A percentile compares a stretch with the other conserved stretches of the same genome.
Evolutionary conservation across 2,797 vertebrate species (phyloP).

Genomic region (Aulostomus chinensis): DNA sequence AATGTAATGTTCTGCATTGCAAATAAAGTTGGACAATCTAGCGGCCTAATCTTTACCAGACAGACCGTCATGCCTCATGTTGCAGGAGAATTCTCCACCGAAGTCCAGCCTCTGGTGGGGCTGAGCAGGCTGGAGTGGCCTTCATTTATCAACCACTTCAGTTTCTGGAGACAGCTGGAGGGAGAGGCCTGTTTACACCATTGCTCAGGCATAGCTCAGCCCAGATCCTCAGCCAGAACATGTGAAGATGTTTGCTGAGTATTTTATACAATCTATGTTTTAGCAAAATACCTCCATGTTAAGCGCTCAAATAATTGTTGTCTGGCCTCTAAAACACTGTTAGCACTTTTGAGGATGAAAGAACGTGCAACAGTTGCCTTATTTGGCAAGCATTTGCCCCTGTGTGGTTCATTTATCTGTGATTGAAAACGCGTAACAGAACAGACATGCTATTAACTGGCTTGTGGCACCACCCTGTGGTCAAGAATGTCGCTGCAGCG

Average conservation of each 20-base stretch:
- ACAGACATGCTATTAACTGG: too few species aligned
- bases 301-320: too few species aligned
- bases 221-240: conserved; percentile 52
- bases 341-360: too few species aligned
- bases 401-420: too few species aligned
- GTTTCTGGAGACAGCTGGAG: conserved; percentile 58
- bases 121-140: conserved; percentile 51
- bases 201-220: conserved; percentile 56
- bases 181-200: conserved; percentile 65
- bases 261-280: conserved; percentile 29
- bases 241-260: conserved; percentile 46
- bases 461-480: conserved; percentile 56
- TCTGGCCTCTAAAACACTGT: too few species aligned
- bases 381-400: too few species aligned
- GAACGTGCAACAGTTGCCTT: too few species aligned
- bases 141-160: conserved; percentile 73
- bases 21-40: not conserved
- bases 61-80: conserved; percentile 4
- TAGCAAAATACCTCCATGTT: too few species aligned
- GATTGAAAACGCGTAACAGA: too few species aligned
- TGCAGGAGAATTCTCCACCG: conserved; percentile 25
- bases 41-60: not conserved
- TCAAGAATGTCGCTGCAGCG: not conserved
- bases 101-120: conserved; percentile 15
- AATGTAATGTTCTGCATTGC: too few species aligned